A percentile compares a stretch with the other conserved stretches of the same genome.
Conservation (phyloP, 2,888 invertebrate genomes). For the Parnassius orleans region DNA sequence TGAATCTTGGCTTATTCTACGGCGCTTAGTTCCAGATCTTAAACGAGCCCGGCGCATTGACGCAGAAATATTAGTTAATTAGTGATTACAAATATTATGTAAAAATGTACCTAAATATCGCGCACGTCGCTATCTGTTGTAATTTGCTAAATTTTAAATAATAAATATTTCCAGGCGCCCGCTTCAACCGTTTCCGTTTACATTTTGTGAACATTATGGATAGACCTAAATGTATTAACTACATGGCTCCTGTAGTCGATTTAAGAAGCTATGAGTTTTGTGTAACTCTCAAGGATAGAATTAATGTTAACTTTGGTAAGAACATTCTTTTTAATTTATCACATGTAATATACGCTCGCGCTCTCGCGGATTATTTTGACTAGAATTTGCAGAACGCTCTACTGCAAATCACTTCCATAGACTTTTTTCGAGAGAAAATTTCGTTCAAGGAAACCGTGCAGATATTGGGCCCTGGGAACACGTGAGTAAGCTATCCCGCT, state of each 20-base stretch:
- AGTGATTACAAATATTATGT: too few species aligned
- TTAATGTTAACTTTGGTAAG: constrained; percentile 13
- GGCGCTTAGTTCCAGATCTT: too few species aligned
- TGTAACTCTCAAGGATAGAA: constrained; percentile 27
- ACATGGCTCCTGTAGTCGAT: constrained; percentile 40
- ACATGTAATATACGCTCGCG: neutral
- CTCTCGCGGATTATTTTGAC: neutral
- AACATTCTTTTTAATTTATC: neutral
- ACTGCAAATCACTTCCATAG: neutral
- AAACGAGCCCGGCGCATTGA: too few species aligned
- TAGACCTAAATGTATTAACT: constrained; percentile 33
- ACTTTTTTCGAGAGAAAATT: neutral
- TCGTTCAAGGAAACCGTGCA: neutral
- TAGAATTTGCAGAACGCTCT: neutral
- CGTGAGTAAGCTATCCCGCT: too few species aligned
- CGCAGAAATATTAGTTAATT: too few species aligned
- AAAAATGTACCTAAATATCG: too few species aligned
- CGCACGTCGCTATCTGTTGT: neutral
- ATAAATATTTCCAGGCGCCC: constrained; percentile 21
- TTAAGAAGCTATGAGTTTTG: constrained; percentile 51
- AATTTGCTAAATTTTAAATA: too few species aligned
- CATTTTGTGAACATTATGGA: constrained; percentile 26
- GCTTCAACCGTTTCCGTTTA: neutral
- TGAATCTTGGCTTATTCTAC: too few species aligned
- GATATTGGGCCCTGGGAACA: too few species aligned